Evolutionary conservation across 2,113 vertebrate genomes (phyloP), one percentile per base, ranked within the genome.

Genomic region (Excalfactoria chinensis): DNA sequence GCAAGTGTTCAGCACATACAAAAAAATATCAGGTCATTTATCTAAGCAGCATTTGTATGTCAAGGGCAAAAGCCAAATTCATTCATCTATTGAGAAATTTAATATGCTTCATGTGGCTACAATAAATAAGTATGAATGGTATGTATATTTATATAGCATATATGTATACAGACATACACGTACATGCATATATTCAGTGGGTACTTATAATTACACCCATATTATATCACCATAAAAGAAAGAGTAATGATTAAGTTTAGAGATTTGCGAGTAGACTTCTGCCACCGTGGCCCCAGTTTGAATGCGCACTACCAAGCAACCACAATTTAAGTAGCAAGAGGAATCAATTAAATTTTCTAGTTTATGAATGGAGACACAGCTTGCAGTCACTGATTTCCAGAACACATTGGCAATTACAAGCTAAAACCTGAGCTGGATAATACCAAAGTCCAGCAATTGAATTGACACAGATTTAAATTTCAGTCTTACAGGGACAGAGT

Each of bases 331-430:
- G 63, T 64, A 68, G 44, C 51, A 87, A 4, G 74, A 85, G 26
- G 5, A 87, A 93, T 89, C 72, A 91, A 92, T 86, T 95, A 73
- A 70, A 79, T 95, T 96, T 37, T 9, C 51, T 21, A 58, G 55
- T 9, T 76, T 44, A 67, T 34, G 11, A 66, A 46, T 44, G 80
- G 17, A 85, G 70, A 77, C 78, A 14, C 21, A 55, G 18, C 40
- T 69, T 51, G 48, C 35, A 3, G 44, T 12, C 55, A 69, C 20
- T 17, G 86, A 90, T 48, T 80, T n/a, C 66, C 25, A n/a, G 10
- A 79, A 82, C 44, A 28, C 79, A 51, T 4, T 14, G 32, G 25
- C 48, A n/a, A 66, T 35, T 23, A 58, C 72, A 85, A 77, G 25
- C 46, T 79, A 55, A 85, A 96, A 20, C 32, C 51, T 1, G 0